Evolutionary conservation across 2,797 vertebrate species (phyloP).

Genomic region (Spinus pinus): DNA sequence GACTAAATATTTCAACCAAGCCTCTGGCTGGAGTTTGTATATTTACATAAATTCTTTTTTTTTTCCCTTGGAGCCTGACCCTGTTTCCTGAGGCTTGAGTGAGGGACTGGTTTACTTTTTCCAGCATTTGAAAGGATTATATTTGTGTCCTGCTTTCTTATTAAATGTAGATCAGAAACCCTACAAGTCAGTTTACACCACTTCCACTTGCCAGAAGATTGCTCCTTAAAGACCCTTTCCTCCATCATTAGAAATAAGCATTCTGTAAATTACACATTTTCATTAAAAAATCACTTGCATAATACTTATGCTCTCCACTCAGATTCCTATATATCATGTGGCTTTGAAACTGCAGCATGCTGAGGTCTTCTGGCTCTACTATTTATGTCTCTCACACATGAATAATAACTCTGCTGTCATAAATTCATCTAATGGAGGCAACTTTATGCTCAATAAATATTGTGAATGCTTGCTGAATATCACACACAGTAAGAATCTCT

Average conservation of each 20-base stretch:
- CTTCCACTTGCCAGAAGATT: neutral
- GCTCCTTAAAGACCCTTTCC: neutral
- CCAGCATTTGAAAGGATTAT: neutral
- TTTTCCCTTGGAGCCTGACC: neutral
- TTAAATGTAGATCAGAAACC: neutral
- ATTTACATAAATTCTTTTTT: constrained; percentile 32
- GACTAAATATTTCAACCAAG: constrained; percentile 32
- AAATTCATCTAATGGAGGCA: neutral
- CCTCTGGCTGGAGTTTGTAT: neutral
- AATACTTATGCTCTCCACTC: neutral
- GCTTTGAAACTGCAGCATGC: neutral
- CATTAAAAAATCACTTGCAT: neutral
- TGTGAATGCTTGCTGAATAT: neutral
- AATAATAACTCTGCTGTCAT: neutral
- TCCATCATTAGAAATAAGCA: neutral
- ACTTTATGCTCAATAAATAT: constrained; percentile 20
- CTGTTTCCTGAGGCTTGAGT: constrained; percentile 29
- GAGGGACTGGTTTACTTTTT: neutral
- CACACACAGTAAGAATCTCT: neutral
- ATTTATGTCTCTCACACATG: neutral
- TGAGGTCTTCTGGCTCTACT: neutral
- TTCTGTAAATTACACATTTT: constrained; percentile 19
- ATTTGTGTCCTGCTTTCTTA: neutral
- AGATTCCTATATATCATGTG: neutral
- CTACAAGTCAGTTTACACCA: neutral